Base-by-base conservation (phyloP, 2,113 vertebrate species). In the Nettapus auritus region DNA sequence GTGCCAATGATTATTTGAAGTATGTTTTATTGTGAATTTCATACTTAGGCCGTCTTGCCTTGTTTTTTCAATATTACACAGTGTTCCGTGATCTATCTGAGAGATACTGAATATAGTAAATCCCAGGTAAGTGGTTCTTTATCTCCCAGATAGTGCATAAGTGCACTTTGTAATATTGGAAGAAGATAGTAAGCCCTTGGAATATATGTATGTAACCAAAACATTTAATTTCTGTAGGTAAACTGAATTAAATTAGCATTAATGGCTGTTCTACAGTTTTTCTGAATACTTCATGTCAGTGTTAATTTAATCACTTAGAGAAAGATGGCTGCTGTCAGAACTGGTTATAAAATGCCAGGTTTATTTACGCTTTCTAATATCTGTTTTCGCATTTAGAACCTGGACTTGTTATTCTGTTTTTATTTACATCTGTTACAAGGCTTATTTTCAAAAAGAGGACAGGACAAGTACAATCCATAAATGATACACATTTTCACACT, bases 111-210 rank as follows among this genome's bases (percentile, higher is more conserved):
- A 71, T 86, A 21, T 38, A 86, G 59, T 88, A 90, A 94, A 92
- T 91, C 93, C 73, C 36, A 64, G 82, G 64, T 88, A 78, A 90
- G 93, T 84, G 73, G 53, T 90, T 93, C 80, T 94, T 91, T 92
- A 92, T 95, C 90, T 96, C 92, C 60, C 53, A 90, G 69, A 71
- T 75, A 86, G 67, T 16, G 10, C 82, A 57, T 67, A 82, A 93
- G 77, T 94, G 92, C 86, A 94, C 93, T 96, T 84, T 90, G 38
- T 88, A 75, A 88, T 95, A 95, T 93, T 96, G 94, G 93, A 93
- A 78, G 40, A 84, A 84, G 88, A 64, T 44, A 88, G 73, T 69
- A 84, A 88, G 73, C 52, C 75, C 59, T 88, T 83, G 78, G 86
- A 80, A 89, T 76, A 71, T 2, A 77, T 33, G 26, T 79, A 26